Base-by-base conservation (phyloP, 2,888 invertebrate species). In the Parasteatoda lunata region DNA sequence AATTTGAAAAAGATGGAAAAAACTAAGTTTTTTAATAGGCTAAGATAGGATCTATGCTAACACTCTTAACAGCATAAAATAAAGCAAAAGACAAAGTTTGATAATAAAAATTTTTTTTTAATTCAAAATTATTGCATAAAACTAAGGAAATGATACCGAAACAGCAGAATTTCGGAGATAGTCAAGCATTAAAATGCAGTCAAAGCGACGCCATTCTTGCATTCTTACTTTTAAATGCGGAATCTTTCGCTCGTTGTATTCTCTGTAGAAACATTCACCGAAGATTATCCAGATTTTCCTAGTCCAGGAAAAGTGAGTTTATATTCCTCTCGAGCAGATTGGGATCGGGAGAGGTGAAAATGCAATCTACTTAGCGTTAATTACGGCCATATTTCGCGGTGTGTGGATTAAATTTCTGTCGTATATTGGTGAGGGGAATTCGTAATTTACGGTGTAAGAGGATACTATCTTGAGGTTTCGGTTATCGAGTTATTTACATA, bases 401-500 rank as follows among this genome's bases (percentile, higher is more conserved):
- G 75, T 59, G 75, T 30, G 81, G 81, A 81, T 81, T 81, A 81
- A 81, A 81, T 81, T 81, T 81, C 81, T 81, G 81, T 81, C 81
- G 68, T 68, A 72, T 80, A 80, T 72, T 45, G 80, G 80, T 65
- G 47, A 45, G 68, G 48, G 69, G 45, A 66, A 59, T 59, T 68
- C 48, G 69, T 72, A 80, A 83, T 83, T 65, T 70, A 77, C 70
- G 70, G 52, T 77, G 83, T 70, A 76, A 83, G 51, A 48, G 77
- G 77, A 83, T 77, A 52, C 83, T 52, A 70, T 69, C 77, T 77
- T 77, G 83, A 83, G 83, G 83, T 83, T 83, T 83, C 77, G 83
- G 76, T 83, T 83, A 83, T 77, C 83, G 77, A 64, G 83, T 77
- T 77, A 83, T 83, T 83, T 83, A 76, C 83, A 83, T 83, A 77